These are phyloP conservation scores for Echinops telfairi DNA, from an alignment of 2,113 vertebrate genomes.

Conservation along the genomic window DNA sequence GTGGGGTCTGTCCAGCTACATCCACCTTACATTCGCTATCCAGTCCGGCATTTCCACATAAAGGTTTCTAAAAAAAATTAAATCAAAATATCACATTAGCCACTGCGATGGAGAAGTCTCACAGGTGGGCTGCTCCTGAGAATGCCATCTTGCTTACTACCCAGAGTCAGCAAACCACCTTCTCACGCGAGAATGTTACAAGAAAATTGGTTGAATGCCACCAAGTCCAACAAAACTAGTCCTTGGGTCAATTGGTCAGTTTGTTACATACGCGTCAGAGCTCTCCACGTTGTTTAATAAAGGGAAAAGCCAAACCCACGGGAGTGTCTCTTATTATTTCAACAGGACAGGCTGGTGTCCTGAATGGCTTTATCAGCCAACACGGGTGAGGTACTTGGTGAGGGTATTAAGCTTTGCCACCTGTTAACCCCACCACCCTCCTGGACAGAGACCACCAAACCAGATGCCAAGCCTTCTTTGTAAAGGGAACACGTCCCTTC, in stretches of 20 bases:
- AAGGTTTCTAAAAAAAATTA: constrained; percentile 31
- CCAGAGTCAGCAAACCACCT: background rate
- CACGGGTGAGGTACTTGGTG: background rate
- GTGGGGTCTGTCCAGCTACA: background rate
- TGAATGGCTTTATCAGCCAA: constrained; percentile 1
- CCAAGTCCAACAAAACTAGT: background rate
- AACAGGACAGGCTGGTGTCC: constrained; percentile 55
- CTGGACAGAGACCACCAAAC: constrained; percentile 53
- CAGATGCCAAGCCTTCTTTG: constrained; percentile 43
- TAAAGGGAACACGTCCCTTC: constrained; percentile 8
- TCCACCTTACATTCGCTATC: constrained; percentile 28
- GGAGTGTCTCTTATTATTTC: constrained; percentile 43
- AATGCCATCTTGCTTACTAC: constrained; percentile 42
- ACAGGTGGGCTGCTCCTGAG: constrained; percentile 36
- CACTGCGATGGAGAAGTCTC: constrained; percentile 63
- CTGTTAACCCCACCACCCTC: constrained; percentile 28
- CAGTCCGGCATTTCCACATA: constrained; percentile 44
- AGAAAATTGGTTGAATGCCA: background rate
- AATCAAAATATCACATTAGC: constrained; percentile 58
- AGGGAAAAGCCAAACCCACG: background rate
- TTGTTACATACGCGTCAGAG: constrained; percentile 62
- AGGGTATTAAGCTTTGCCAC: background rate
- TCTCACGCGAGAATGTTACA: background rate
- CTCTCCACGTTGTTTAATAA: constrained; percentile 78
- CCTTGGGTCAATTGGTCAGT: constrained; percentile 53